Evolutionary conservation across 2,888 invertebrate species (phyloP).

Genomic region (Pinctada fucata): DNA sequence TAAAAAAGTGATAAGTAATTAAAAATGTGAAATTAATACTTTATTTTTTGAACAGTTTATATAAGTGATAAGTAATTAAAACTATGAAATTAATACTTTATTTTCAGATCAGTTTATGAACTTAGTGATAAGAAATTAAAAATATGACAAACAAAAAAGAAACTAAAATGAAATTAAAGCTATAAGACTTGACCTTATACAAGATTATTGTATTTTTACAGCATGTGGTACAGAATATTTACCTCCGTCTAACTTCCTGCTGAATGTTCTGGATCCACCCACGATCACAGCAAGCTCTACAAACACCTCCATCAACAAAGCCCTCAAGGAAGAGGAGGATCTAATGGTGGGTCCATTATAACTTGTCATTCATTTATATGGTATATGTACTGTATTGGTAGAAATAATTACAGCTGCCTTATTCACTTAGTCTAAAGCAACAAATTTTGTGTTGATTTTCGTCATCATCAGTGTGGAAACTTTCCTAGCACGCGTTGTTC

Average conservation of each 20-base stretch:
- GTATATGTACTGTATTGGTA: neutral
- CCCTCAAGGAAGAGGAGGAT: constrained; percentile 57
- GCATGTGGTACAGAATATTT: constrained; percentile 68
- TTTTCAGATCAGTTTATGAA: no score
- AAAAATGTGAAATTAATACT: no score
- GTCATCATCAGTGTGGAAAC: no score
- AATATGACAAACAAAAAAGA: no score
- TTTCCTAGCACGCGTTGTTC: no score
- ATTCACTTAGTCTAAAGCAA: neutral
- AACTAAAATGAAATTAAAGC: no score
- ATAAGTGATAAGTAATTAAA: no score
- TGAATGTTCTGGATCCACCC: constrained; percentile 62
- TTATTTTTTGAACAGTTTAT: no score
- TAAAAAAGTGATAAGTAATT: no score
- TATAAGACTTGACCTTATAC: no score
- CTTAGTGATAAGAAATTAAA: no score
- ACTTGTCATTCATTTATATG: constrained; percentile 49
- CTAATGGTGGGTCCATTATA: constrained; percentile 44
- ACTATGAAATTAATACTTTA: no score
- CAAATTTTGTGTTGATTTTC: neutral
- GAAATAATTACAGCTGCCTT: neutral
- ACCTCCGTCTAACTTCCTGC: constrained; percentile 69
- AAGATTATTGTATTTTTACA: constrained; percentile 41
- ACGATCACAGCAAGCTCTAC: constrained; percentile 38
- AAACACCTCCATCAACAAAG: constrained; percentile 39